These are phyloP conservation scores for Drosophila mercatorum DNA, from an alignment of 2,888 invertebrate genomes.

Conservation along the genomic window DNA sequence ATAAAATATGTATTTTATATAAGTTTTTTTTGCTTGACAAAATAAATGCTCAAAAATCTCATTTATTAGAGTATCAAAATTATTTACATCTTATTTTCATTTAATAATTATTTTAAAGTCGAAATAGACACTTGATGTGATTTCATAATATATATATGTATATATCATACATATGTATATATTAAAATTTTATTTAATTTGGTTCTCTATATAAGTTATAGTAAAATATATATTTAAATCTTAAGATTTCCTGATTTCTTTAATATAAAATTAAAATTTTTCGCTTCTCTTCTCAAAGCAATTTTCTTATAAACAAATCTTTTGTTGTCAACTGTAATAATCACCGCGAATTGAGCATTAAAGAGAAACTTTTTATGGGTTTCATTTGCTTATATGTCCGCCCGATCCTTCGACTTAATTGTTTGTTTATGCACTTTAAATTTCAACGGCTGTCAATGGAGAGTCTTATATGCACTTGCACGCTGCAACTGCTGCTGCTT, in stretches of 20 bases:
- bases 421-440: slow-evolving; percentile 15
- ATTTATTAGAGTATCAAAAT: too few species aligned
- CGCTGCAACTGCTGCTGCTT: slow-evolving; percentile 3
- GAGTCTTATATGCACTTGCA: slow-evolving; percentile 15
- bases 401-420: slow-evolving; percentile 5
- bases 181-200: too few species aligned
- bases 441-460: slow-evolving; percentile 29
- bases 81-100: too few species aligned
- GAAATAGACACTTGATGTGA: neutral
- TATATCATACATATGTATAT: too few species aligned
- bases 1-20: too few species aligned
- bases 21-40: too few species aligned
- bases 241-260: too few species aligned
- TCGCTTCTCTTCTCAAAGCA: neutral
- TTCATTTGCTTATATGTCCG: neutral
- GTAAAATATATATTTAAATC: too few species aligned
- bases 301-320: neutral
- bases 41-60: too few species aligned
- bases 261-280: neutral
- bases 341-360: neutral
- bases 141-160: too few species aligned
- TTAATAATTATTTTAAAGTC: too few species aligned
- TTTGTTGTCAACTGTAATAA: neutral
- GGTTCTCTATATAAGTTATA: too few species aligned
- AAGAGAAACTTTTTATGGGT: slow-evolving; percentile 4